Evolutionary conservation across 2,888 invertebrate species (phyloP), one percentile per base, ranked within the genome.

Genomic region (Apodemia duryi): DNA sequence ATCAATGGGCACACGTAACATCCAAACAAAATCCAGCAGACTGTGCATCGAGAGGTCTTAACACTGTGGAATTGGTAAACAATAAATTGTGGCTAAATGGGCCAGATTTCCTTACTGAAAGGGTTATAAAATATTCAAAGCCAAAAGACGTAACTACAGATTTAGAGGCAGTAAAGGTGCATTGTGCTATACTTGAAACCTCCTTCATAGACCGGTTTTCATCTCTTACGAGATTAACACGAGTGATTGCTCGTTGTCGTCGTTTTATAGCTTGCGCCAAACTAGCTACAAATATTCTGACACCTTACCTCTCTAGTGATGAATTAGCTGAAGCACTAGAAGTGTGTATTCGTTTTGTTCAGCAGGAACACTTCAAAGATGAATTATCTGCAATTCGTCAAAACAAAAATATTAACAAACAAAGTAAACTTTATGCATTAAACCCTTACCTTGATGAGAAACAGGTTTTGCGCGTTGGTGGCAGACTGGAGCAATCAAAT

Each of bases 1-100:
- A 21, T 7, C 63, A 65, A 29, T 66, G 65, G 62, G 10, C 63
- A 63, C 62, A 74, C 61, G 70, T 74, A 1, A 5, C 52, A 10
- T 69, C 72, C 0, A 35, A 29, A 2, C 63, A 73, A 9, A 77
- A 77, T 64, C 75, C 75, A 3, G 75, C 75, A 1, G 76, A 77
- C 63, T 57, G 52, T 11, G 62, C 62, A 9, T 54, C 54, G 1
- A 52, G 63, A 35, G 65, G 65, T 10, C 11, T 11, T 11, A 43
- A 43, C 11, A 11, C 43, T 10, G 11, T 2, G 11, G 11, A 43
- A 43, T 43, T 43, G 11, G 11, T 43, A 4, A 3, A 11, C 10
- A 43, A 43, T 43, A 2, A 43, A 43, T 43, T 43, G 43, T 43
- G 11, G 11, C 43, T 43, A 10, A 10, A 43, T 4, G 11, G 43